phyloP scores from a whole-genome alignment of 2,797 vertebrate species.

The Sibirionetta formosa region DNA sequence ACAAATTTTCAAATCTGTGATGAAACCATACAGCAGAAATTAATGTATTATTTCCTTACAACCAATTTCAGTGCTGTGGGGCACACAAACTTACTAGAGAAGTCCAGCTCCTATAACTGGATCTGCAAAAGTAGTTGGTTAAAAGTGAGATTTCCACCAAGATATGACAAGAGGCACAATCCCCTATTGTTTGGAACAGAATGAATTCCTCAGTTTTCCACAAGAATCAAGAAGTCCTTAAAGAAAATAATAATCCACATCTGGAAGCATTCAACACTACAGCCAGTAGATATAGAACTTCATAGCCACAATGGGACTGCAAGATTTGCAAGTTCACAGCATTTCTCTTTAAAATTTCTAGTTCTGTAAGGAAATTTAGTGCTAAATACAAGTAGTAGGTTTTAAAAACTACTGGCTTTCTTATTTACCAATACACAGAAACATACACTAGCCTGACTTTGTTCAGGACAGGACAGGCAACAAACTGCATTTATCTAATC shows the following conservation, averaged over 20 bases:
- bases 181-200: not conserved
- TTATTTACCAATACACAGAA: slow-evolving; percentile 12
- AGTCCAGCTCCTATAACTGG: not conserved
- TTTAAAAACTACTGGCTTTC: not conserved
- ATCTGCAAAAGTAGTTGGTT: not conserved
- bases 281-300: slow-evolving; percentile 12
- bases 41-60: not conserved
- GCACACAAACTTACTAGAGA: not conserved
- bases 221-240: slow-evolving; percentile 39
- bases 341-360: slow-evolving; percentile 21
- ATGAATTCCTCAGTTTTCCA: slow-evolving; percentile 48
- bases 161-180: slow-evolving; percentile 17
- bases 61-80: not conserved
- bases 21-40: not conserved
- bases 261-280: slow-evolving; percentile 44
- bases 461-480: not conserved
- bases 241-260: slow-evolving; percentile 40
- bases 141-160: slow-evolving; percentile 7
- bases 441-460: not conserved
- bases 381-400: not conserved
- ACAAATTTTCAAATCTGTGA: not conserved
- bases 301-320: slow-evolving; percentile 21
- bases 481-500: slow-evolving; percentile 52
- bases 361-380: not conserved
- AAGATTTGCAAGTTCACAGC: not conserved